Base-by-base conservation (phyloP, 2,113 vertebrate genomes). In the Pomatostomus ruficeps region DNA sequence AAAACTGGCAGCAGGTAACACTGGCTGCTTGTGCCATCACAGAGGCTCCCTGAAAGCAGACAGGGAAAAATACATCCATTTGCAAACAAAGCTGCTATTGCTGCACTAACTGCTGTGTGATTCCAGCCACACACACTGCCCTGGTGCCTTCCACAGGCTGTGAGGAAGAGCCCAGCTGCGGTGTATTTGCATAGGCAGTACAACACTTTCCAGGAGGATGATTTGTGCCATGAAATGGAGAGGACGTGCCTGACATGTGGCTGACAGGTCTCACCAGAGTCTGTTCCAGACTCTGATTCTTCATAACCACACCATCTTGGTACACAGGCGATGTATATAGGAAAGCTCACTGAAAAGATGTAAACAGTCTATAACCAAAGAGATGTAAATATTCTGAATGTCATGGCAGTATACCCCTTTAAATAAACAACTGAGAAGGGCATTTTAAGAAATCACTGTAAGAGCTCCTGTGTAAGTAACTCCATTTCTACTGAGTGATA, bases 1-100 rank as follows among this genome's bases (percentile, higher is more conserved):
- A 99, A 95, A 51, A 99, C 98, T 0, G 99, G 98, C 36, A 99
- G 97, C 97, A 97, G 90, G 96, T 99, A 99, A 96, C 98, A 98
- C 1, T 94, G 91, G 15, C 98, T 63, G 12, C 93, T 98, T 92
- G 95, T 74, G 7, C 80, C 57, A 40, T 96, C 97, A 88, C 98
- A 99, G 14, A 99, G 94, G 46, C 97, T 98, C 55, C 99, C 99
- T 99, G 94, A 35, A 57, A 95, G 35, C 71, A 88, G 29, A 95
- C 20, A 61, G 81, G 17, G 68, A 73, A 40, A 85, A 55, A 22
- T 1, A 66, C 7, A 66, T 20, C 6, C 46, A 61, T 67, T 83
- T 57, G 43, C 63, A 90, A 88, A 72, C 21, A 85, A 38, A 62
- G 71, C 1, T 13, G 9, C 10, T 74, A 51, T 31, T 77, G 54